These are phyloP conservation scores for Macrochelys suwanniensis DNA, from an alignment of 2,797 vertebrate species.

Conservation along the genomic window DNA sequence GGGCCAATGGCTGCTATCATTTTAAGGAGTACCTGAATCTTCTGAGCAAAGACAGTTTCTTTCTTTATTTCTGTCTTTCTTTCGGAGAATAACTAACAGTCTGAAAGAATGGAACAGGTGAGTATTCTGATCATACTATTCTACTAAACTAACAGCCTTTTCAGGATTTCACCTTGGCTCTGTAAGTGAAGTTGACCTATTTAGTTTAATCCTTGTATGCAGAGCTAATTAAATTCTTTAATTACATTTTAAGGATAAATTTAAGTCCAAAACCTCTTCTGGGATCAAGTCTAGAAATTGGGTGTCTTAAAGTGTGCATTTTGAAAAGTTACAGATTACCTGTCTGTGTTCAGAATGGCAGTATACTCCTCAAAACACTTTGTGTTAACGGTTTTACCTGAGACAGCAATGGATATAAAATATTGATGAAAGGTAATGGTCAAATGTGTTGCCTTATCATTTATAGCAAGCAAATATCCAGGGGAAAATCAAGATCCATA, in stretches of 20 bases:
- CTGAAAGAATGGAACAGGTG: neutral
- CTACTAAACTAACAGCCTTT: neutral
- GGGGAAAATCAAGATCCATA: neutral
- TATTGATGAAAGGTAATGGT: neutral
- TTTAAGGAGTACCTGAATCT: neutral
- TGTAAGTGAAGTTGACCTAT: neutral
- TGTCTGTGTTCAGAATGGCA: neutral
- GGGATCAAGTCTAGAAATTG: neutral
- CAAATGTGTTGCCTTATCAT: neutral
- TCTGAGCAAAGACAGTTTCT: neutral
- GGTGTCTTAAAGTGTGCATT: neutral
- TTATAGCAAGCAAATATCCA: neutral
- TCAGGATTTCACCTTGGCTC: fast-evolving
- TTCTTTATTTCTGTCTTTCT: no score
- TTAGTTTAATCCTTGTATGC: neutral
- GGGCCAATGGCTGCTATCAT: neutral
- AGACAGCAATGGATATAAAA: neutral
- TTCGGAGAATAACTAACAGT: neutral
- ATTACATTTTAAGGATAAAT: neutral
- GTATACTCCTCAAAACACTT: neutral
- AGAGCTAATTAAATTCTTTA: neutral
- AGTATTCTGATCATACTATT: neutral
- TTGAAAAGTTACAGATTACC: neutral
- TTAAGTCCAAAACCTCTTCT: neutral
- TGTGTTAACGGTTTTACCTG: neutral